These are phyloP conservation scores for Trichopria drosophilae DNA, from an alignment of 2,888 invertebrate genomes.

Conservation along the genomic window DNA sequence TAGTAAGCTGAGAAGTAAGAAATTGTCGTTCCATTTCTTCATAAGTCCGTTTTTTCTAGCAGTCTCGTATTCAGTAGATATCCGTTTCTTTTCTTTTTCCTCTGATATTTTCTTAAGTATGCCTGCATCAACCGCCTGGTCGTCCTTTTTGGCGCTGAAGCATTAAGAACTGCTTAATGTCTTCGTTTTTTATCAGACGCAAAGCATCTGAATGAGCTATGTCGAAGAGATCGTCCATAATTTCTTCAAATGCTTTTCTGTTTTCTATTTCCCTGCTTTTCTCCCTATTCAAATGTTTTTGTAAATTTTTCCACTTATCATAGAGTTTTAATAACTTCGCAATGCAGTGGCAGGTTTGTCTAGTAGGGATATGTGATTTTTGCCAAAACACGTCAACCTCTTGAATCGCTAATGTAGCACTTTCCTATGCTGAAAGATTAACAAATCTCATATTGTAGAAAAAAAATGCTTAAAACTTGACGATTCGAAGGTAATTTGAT, in stretches of 20 bases:
- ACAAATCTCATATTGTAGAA: slow-evolving; percentile 31
- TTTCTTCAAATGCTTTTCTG: not conserved
- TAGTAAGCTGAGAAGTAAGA: too few species aligned
- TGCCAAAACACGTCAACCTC: slow-evolving; percentile 41
- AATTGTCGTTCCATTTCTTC: too few species aligned
- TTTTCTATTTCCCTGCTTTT: not conserved
- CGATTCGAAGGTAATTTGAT: slow-evolving; percentile 30
- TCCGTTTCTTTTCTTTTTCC: not conserved
- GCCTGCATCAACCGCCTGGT: slow-evolving; percentile 14
- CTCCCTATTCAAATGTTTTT: not conserved
- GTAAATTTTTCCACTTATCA: not conserved
- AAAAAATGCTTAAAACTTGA: slow-evolving; percentile 29
- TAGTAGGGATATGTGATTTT: slow-evolving; percentile 42
- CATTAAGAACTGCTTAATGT: slow-evolving; percentile 18
- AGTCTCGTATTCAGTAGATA: too few species aligned
- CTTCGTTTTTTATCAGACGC: slow-evolving; percentile 9
- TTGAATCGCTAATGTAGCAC: slow-evolving; percentile 22
- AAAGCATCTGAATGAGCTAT: slow-evolving; percentile 12
- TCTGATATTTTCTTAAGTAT: slow-evolving; percentile 9
- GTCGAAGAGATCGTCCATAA: slow-evolving; percentile 6
- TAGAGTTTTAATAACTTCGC: not conserved
- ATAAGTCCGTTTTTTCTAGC: too few species aligned
- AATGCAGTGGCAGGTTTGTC: not conserved
- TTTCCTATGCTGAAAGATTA: slow-evolving; percentile 29
- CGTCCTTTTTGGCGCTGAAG: slow-evolving; percentile 11